A percentile compares a stretch with the other conserved stretches of the same genome.
phyloP scores from a whole-genome alignment of 2,797 vertebrate species.

The Antrozous pallidus region DNA sequence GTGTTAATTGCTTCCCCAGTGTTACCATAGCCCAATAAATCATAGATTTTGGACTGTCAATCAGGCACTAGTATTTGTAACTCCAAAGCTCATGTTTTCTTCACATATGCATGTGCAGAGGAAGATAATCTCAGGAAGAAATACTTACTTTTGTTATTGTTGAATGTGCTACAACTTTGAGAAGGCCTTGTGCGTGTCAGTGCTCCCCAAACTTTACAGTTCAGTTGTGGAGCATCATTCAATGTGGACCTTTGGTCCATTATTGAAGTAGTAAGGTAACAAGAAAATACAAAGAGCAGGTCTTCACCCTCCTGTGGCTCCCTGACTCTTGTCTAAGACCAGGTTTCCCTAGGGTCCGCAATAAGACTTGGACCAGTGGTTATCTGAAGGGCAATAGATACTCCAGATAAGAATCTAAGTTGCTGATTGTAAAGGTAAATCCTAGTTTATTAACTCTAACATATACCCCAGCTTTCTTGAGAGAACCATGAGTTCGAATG shows the following conservation, averaged over 20 bases:
- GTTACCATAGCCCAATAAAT: neutral
- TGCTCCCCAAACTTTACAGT: neutral
- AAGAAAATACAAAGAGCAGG: neutral
- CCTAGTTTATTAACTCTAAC: neutral
- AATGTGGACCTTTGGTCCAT: neutral
- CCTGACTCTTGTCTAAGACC: neutral
- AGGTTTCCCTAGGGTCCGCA: neutral
- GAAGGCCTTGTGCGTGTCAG: neutral
- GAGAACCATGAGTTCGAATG: neutral
- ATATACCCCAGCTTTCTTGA: neutral
- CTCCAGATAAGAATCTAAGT: neutral
- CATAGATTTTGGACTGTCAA: neutral
- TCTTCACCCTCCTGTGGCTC: neutral
- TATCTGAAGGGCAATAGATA: neutral
- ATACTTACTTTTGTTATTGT: neutral
- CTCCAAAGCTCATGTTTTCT: neutral
- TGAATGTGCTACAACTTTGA: neutral
- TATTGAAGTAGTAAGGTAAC: neutral
- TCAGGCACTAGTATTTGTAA: neutral
- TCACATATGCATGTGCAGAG: neutral
- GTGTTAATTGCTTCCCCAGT: neutral
- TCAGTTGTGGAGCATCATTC: neutral
- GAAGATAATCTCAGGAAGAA: neutral
- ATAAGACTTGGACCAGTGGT: neutral
- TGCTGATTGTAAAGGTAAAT: neutral